Conservation (phyloP, 1,140 invertebrate species). For the Zaprionus nigranus region DNA sequence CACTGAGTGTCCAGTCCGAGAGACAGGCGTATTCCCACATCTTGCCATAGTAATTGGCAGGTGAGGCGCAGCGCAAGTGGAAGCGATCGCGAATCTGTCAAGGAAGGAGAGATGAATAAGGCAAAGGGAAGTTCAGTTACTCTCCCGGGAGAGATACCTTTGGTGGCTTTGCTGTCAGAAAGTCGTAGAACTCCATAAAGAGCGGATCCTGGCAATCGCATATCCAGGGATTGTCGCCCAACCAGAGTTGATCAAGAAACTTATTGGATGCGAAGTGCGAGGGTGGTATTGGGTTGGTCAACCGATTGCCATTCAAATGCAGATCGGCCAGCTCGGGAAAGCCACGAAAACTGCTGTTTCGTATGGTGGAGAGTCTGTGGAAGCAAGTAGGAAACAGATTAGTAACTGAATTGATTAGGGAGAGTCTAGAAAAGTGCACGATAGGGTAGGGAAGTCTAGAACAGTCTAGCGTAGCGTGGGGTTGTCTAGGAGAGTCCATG, state of each 20-base stretch:
- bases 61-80: slow-evolving; percentile 87
- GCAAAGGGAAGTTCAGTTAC: rapidly evolving
- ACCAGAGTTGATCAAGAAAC: slow-evolving; percentile 86
- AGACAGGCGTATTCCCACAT: slow-evolving; percentile 89
- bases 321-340: slow-evolving; percentile 63
- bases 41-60: slow-evolving; percentile 86
- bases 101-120: not conserved
- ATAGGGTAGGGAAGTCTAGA: no score
- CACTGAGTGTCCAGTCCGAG: slow-evolving; percentile 86
- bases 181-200: slow-evolving; percentile 87
- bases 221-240: slow-evolving; percentile 90
- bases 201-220: slow-evolving; percentile 87
- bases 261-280: slow-evolving; percentile 87
- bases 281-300: slow-evolving; percentile 87
- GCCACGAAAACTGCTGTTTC: slow-evolving; percentile 4
- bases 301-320: slow-evolving; percentile 88
- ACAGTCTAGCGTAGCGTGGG: no score
- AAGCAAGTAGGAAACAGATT: not conserved
- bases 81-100: slow-evolving; percentile 64
- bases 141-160: slow-evolving; percentile 80
- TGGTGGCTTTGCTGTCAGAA: slow-evolving; percentile 86
- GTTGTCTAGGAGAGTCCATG: no score
- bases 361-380: slow-evolving; percentile 56
- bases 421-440: no score
- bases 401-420: not conserved